Conservation (phyloP, 2,113 vertebrate genomes). For the Cryptoleucopteryx plumbea region DNA sequence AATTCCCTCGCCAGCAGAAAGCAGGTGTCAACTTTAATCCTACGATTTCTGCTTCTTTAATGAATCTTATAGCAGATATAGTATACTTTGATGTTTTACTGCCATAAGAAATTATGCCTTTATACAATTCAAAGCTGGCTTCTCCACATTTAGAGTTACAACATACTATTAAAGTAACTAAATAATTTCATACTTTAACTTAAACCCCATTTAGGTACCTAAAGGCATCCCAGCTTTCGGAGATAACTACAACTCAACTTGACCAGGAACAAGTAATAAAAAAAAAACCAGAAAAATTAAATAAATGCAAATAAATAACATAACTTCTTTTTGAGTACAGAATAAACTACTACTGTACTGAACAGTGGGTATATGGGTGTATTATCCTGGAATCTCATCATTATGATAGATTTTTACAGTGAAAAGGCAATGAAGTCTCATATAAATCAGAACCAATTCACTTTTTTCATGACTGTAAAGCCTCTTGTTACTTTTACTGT, state of each 20-base stretch:
- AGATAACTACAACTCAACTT: background rate
- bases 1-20: background rate
- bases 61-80: background rate
- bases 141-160: background rate
- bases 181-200: background rate
- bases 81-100: background rate
- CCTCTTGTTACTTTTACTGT: background rate
- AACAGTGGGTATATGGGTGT: background rate
- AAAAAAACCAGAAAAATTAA: background rate
- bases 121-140: background rate
- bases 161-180: background rate
- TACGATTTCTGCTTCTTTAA: background rate
- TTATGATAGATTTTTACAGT: background rate
- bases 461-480: background rate
- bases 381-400: background rate
- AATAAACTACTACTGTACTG: background rate
- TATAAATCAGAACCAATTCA: constrained; percentile 12
- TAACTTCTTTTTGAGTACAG: background rate
- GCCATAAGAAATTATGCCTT: background rate
- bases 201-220: background rate
- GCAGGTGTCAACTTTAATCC: background rate
- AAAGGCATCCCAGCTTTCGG: background rate
- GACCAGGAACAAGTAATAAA: background rate
- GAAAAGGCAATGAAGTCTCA: background rate
- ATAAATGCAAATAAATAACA: background rate